These are phyloP conservation scores for Drosophila mercatorum DNA, from an alignment of 2,888 invertebrate genomes.

Conservation along the genomic window DNA sequence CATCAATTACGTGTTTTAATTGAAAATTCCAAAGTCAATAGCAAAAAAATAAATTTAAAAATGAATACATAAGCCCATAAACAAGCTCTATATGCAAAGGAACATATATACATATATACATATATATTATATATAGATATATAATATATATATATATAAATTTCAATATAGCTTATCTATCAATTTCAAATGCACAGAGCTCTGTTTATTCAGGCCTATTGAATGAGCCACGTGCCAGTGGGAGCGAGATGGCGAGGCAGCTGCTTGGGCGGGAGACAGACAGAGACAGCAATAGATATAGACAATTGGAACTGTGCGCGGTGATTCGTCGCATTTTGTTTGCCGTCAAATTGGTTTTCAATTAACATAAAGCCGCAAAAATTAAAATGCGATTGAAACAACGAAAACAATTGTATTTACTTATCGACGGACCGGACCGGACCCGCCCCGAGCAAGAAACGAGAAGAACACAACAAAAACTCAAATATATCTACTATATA, in stretches of 20 bases:
- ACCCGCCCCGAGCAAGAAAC: neutral
- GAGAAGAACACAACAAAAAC: neutral
- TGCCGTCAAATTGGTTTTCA: conserved; percentile 69
- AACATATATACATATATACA: conserved; percentile 4
- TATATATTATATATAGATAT: neutral
- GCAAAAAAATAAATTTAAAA: conserved; percentile 36
- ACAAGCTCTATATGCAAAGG: conserved; percentile 6
- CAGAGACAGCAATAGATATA: conserved; percentile 6
- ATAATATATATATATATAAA: conserved; percentile 8
- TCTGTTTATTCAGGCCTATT: conserved; percentile 42
- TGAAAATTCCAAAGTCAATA: conserved; percentile 74
- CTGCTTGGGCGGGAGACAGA: neutral
- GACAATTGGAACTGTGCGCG: conserved; percentile 12
- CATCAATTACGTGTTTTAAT: conserved; percentile 77
- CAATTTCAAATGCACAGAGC: conserved; percentile 52
- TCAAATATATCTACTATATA: conserved; percentile 3
- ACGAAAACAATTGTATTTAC: conserved; percentile 16
- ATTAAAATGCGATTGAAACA: conserved; percentile 52
- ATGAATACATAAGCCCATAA: conserved; percentile 19
- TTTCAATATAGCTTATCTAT: conserved; percentile 48
- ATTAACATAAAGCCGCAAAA: conserved; percentile 65
- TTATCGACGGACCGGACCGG: conserved; percentile 6
- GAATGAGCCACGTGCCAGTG: neutral
- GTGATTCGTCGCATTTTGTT: conserved; percentile 40
- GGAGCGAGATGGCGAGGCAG: conserved; percentile 8